Base-by-base conservation (phyloP, 2,113 vertebrate genomes). In the Aptenodytes patagonicus region DNA sequence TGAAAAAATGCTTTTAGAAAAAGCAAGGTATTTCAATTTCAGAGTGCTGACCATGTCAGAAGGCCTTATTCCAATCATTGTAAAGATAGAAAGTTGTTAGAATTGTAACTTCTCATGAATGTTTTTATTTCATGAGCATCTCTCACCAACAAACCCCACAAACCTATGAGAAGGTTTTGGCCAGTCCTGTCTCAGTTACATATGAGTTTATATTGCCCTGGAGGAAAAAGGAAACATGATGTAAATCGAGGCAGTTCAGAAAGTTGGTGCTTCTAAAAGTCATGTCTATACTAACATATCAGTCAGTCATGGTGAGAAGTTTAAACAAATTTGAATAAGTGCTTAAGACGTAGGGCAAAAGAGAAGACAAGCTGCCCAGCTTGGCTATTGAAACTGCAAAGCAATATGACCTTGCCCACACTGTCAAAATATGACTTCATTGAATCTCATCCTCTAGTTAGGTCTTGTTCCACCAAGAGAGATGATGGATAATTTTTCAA, bases 401-500 rank as follows among this genome's bases (percentile, higher is more conserved):
- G 17, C 34, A 64, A 4, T 34, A 44, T 68, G 78, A 86, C 92
- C 75, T 93, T 93, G 47, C 7, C 46, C 66, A 65, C 44, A 28
- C 40, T 65, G 42, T 65, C 66, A 80, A 72, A 68, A 73, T 77
- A 40, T 1, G 4, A 72, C 90, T 95, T 88, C 58, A 70, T 62
- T 73, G 49, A 69, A 70, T 83, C 84, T 88, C 54, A 88, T 96
- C 54, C 31, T 87, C 40, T 77, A 58, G 28, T 15, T 83, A 69
- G 26, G 55, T 82, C 57, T 83, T 84, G 60, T 89, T 93, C 92
- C 71, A 61, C 54, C 66, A 85, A 65, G 25, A 80, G 75, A 86
- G 36, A 85, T 94, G 92, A 94, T 54, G 70, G 84, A 91, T 96
- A 96, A 94, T 94, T 96, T 96, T 93, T 92, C 90, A 88, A n/a